Evolutionary conservation across 1,140 invertebrate genomes (phyloP).

Genomic region (Nymphalis io): DNA sequence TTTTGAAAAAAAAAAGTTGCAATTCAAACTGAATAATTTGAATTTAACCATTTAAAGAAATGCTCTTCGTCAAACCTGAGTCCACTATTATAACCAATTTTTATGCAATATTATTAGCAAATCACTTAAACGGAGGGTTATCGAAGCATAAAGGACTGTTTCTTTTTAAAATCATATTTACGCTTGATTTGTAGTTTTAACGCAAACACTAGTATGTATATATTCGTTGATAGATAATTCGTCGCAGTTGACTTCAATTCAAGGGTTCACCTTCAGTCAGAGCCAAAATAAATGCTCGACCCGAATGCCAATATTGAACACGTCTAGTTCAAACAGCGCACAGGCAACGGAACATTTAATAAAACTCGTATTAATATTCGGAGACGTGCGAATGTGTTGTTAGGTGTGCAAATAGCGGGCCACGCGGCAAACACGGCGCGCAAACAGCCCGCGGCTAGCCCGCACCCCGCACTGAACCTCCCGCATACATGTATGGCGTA

Average conservation of each 20-base stretch:
- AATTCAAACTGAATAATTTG: no score
- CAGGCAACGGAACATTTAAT: constrained; percentile 27
- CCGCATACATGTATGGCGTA: background rate
- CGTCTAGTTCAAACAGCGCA: constrained; percentile 21
- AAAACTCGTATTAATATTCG: constrained; percentile 37
- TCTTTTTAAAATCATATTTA: no score
- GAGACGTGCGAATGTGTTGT: constrained; percentile 33
- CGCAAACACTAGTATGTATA: no score
- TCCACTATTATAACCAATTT: no score
- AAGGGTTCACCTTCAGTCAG: background rate
- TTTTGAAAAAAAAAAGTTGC: background rate
- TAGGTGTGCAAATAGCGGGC: constrained; percentile 30
- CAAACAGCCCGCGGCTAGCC: constrained; percentile 32
- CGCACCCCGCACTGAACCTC: constrained; percentile 1
- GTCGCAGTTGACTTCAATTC: background rate
- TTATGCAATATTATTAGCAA: no score
- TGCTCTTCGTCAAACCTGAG: no score
- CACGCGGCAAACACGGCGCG: constrained; percentile 18
- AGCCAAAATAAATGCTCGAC: constrained; percentile 5
- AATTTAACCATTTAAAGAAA: no score
- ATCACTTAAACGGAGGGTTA: no score
- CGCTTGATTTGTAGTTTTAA: no score
- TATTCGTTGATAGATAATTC: no score
- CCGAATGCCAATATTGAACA: constrained; percentile 3
- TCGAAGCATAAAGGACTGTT: no score